Evolutionary conservation across 2,113 vertebrate species (phyloP), one percentile per base, ranked within the genome.

Genomic region (Pseudorasbora parva): DNA sequence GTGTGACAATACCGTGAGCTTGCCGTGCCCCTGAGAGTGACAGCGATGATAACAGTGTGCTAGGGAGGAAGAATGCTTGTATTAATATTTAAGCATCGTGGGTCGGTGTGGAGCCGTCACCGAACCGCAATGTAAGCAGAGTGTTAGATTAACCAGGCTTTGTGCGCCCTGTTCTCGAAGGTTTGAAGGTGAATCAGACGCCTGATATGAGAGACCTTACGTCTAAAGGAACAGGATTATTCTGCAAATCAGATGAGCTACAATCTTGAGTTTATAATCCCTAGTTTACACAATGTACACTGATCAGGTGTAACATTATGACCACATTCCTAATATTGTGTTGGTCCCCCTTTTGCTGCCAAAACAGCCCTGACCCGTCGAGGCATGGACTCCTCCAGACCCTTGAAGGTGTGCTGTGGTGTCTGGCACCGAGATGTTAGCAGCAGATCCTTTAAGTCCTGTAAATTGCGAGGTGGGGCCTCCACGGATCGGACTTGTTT

Each of bases 11-110:
- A 82, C n/a, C 25, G 10, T 30, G 45, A 41, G 71, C 78, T 27
- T 57, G 49, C 49, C 54, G 33, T 62, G 54, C 66, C 64, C 71
- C 64, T 72, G 83, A 79, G n/a, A 85, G 54, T 27, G 69, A 75
- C 69, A 41, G 33, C 11, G 45, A 76, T 77, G 83, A 82, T 76
- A 77, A 72, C 60, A 45, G 30, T 14, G 72, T 12, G 45, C 75
- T 75, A 69, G 15, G 30, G 62, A 68, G 30, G 80, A 86, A 85
- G 85, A 78, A 57, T 12, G 49, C 56, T 80, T 75, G 54, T 56
- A 81, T 75, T 82, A 82, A 82, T 87, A 87, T 88, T 82, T 71
- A 80, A 88, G 56, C 54, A 83, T 59, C 15, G 33, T 83, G 78
- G 71, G 86, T 72, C 57, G 56, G 27, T 33, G 76, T 23, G 4